Conservation (phyloP, 2,888 invertebrate species). For the Emmelina monodactyla region DNA sequence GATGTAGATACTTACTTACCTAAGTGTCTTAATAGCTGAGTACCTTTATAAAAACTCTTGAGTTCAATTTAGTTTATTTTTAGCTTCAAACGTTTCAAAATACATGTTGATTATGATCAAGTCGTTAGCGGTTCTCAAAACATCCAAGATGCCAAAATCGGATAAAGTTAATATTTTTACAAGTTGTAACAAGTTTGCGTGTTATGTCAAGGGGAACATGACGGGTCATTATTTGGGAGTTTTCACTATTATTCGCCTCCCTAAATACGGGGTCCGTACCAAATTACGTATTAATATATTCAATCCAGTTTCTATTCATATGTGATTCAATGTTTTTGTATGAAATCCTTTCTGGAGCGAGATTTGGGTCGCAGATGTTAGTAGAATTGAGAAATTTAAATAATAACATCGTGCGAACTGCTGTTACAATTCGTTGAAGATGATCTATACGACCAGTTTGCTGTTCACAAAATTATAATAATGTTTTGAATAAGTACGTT, state of each 20-base stretch:
- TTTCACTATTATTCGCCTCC: constrained; percentile 27
- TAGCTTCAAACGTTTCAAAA: too few species aligned
- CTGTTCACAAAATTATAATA: constrained; percentile 9
- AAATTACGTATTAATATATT: constrained; percentile 59
- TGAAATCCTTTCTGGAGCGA: constrained; percentile 43
- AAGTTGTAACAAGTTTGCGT: constrained; percentile 44
- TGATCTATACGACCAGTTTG: constrained; percentile 6
- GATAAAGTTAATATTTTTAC: too few species aligned
- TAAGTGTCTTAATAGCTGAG: too few species aligned
- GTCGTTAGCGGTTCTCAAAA: too few species aligned
- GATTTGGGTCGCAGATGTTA: constrained; percentile 56
- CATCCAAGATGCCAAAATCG: too few species aligned
- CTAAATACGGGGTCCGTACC: constrained; percentile 53
- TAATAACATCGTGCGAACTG: constrained; percentile 43
- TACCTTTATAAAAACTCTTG: too few species aligned
- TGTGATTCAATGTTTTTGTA: constrained; percentile 56
- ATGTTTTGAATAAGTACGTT: too few species aligned
- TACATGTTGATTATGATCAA: too few species aligned
- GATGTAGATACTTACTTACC: not conserved
- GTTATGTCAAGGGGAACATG: constrained; percentile 17
- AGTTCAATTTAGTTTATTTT: too few species aligned
- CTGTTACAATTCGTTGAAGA: constrained; percentile 18
- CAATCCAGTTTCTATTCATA: constrained; percentile 63
- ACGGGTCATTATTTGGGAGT: not conserved
- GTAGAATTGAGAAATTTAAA: constrained; percentile 55